A percentile compares a stretch with the other conserved stretches of the same genome.
These are phyloP conservation scores for Hystrix cristata DNA, from an alignment of 2,113 vertebrate species.

Conservation along the genomic window DNA sequence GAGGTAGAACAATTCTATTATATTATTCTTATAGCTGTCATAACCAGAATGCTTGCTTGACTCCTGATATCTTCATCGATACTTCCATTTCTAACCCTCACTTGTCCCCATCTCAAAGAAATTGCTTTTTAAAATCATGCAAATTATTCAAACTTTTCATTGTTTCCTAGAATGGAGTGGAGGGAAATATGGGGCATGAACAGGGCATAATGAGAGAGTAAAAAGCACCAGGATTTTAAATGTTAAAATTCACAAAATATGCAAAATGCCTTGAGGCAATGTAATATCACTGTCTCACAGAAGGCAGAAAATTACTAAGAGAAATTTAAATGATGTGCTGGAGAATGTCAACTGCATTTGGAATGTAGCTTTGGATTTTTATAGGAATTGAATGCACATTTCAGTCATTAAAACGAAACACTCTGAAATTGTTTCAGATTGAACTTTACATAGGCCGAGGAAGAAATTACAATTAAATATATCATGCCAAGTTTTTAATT, in stretches of 20 bases:
- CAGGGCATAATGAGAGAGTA: slow-evolving; percentile 72
- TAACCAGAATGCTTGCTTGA: neutral
- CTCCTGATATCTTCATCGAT: neutral
- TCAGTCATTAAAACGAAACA: slow-evolving; percentile 83
- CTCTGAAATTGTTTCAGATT: slow-evolving; percentile 81
- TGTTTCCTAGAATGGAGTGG: slow-evolving; percentile 57
- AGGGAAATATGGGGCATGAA: slow-evolving; percentile 15
- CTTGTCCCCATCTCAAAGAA: slow-evolving; percentile 36
- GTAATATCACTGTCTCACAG: slow-evolving; percentile 82
- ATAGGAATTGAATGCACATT: slow-evolving; percentile 81
- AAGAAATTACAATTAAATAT: slow-evolving; percentile 82
- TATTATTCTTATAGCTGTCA: neutral
- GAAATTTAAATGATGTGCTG: slow-evolving; percentile 78
- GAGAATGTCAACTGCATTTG: slow-evolving; percentile 81
- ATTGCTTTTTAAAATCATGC: slow-evolving; percentile 54
- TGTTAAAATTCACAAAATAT: slow-evolving; percentile 83
- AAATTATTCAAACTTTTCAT: slow-evolving; percentile 64
- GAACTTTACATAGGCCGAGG: slow-evolving; percentile 71
- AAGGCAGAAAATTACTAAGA: slow-evolving; percentile 83
- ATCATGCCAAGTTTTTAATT: slow-evolving; percentile 76
- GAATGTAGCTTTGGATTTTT: slow-evolving; percentile 80
- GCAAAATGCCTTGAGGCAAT: slow-evolving; percentile 79
- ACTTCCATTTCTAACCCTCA: slow-evolving; percentile 42
- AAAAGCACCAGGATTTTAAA: slow-evolving; percentile 75
- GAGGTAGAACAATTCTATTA: neutral